Percentiles rank a stretch among this genome's conserved stretches.
These are phyloP conservation scores for Rutpela maculata DNA, from an alignment of 2,888 invertebrate genomes.

Conservation along the genomic window DNA sequence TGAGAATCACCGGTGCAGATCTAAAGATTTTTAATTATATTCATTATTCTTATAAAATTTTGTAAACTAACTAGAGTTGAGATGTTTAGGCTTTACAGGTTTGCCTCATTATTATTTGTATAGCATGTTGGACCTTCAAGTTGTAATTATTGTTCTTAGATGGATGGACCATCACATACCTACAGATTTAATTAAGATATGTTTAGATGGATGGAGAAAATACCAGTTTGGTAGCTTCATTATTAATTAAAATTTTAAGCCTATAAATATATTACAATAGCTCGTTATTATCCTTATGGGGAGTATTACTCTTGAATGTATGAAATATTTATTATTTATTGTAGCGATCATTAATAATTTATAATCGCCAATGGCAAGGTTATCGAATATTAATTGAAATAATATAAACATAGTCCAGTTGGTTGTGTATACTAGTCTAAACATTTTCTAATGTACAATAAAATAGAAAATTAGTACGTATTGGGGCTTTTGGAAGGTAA, in stretches of 20 bases:
- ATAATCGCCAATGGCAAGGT: constrained; percentile 1
- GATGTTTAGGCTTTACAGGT: neutral
- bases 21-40: no score
- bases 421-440: neutral
- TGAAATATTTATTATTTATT: constrained; percentile 1
- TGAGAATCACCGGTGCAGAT: no score
- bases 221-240: constrained; percentile 18
- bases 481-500: no score
- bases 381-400: neutral
- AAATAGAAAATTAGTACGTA: no score
- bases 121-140: neutral
- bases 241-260: constrained; percentile 16
- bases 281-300: neutral
- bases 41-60: no score
- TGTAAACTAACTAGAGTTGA: neutral
- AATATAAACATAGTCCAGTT: neutral
- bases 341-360: neutral
- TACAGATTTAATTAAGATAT: constrained; percentile 30
- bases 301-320: neutral
- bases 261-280: constrained; percentile 20
- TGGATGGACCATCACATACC: constrained; percentile 4
- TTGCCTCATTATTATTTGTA: constrained; percentile 6
- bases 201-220: constrained; percentile 11
- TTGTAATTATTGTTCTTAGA: constrained; percentile 9
- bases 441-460: no score